These are phyloP conservation scores for Bettongia penicillata DNA, from an alignment of 2,113 vertebrate genomes.

Conservation along the genomic window DNA sequence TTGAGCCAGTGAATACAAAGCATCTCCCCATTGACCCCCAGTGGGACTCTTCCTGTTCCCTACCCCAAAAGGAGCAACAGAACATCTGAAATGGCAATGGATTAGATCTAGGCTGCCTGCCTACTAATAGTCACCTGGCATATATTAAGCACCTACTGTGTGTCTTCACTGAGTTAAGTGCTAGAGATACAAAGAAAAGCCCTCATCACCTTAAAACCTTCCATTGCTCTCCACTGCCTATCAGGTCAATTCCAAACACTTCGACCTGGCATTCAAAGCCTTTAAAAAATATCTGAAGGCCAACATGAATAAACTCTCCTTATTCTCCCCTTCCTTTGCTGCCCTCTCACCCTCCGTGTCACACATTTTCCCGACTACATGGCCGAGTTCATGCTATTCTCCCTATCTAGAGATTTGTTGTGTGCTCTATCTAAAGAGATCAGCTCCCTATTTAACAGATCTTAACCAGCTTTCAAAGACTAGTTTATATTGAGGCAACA, in stretches of 20 bases:
- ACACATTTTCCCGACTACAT: not conserved
- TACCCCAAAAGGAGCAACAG: no score
- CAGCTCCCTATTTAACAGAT: not conserved
- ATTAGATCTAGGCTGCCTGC: not conserved
- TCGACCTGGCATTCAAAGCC: not conserved
- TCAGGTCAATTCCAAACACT: not conserved
- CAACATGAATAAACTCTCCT: not conserved
- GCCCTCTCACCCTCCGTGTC: no score
- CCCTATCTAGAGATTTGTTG: no score
- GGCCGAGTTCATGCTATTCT: not conserved
- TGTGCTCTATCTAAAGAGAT: no score
- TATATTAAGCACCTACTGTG: not conserved
- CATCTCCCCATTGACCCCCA: no score
- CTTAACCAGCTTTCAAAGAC: not conserved
- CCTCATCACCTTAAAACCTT: not conserved
- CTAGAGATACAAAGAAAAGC: not conserved
- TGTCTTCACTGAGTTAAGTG: not conserved
- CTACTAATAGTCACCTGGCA: not conserved
- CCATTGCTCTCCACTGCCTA: not conserved
- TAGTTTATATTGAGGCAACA: not conserved
- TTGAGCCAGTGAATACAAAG: no score
- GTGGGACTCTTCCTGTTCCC: no score
- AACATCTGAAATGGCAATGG: not conserved
- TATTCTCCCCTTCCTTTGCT: not conserved
- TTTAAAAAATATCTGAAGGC: not conserved